Conservation (phyloP, 2,888 invertebrate genomes). For the Hypselothyrea guttata region DNA sequence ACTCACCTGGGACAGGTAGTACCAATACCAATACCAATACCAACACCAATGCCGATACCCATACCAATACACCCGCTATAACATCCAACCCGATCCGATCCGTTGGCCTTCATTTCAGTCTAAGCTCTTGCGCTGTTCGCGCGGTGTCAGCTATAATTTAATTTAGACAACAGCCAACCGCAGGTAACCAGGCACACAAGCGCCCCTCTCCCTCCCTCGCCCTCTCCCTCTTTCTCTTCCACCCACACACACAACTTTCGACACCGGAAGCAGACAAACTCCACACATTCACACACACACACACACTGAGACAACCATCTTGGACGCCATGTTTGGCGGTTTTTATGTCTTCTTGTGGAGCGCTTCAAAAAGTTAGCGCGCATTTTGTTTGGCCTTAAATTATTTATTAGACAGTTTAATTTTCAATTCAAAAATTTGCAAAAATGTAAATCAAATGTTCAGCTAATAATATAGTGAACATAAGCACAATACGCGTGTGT, state of each 20-base stretch:
- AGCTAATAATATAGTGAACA: slow-evolving; percentile 5
- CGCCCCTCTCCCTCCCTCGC: too few species aligned
- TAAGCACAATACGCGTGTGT: background rate
- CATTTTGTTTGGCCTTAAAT: slow-evolving; percentile 44
- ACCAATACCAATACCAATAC: background rate
- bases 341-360: slow-evolving; percentile 22
- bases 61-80: background rate
- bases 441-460: slow-evolving; percentile 40
- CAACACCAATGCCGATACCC: background rate
- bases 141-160: slow-evolving; percentile 60
- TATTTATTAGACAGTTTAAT: slow-evolving; percentile 60
- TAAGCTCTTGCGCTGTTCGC: slow-evolving; percentile 18
- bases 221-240: too few species aligned
- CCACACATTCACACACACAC: background rate
- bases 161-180: slow-evolving; percentile 59
- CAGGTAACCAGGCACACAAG: slow-evolving; percentile 27
- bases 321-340: slow-evolving; percentile 28
- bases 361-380: slow-evolving; percentile 29
- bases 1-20: slow-evolving; percentile 16
- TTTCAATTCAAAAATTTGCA: slow-evolving; percentile 43
- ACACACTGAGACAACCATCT: slow-evolving; percentile 24
- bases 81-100: background rate
- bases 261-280: slow-evolving; percentile 17
- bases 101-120: background rate
- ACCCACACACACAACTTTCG: slow-evolving; percentile 10